phyloP scores from a whole-genome alignment of 2,888 invertebrate species.

The Adelphocoris suturalis region DNA sequence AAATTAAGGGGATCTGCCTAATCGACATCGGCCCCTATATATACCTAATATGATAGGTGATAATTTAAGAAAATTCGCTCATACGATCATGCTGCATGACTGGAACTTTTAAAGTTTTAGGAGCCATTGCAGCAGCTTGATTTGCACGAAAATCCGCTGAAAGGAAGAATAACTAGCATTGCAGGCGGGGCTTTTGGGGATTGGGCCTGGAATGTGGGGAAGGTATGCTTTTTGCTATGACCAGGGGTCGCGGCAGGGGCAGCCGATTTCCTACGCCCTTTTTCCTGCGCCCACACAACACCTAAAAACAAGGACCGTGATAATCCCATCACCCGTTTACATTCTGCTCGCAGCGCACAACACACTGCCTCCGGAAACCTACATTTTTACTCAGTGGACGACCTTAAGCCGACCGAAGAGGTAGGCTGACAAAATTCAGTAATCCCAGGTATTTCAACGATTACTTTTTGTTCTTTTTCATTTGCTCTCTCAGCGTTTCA shows the following conservation, averaged over 20 bases:
- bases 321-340: constrained; percentile 19
- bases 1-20: too few species aligned
- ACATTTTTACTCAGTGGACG: not conserved
- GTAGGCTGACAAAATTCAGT: not conserved
- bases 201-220: not conserved
- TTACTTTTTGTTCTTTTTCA: not conserved
- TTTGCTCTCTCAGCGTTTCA: too few species aligned
- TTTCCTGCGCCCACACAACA: not conserved
- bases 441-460: constrained; percentile 4
- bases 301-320: not conserved
- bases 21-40: too few species aligned
- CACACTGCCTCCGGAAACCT: not conserved
- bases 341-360: not conserved
- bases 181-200: not conserved
- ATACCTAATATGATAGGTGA: too few species aligned
- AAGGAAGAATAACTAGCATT: too few species aligned
- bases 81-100: too few species aligned
- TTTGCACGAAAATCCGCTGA: too few species aligned
- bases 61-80: too few species aligned
- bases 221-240: not conserved
- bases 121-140: too few species aligned
- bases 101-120: too few species aligned
- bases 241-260: not conserved
- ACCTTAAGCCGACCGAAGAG: not conserved
- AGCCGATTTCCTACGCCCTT: not conserved